Percentiles rank a stretch among this genome's conserved stretches.
phyloP scores from a whole-genome alignment of 2,797 vertebrate species.

The Scarus forsteni region DNA sequence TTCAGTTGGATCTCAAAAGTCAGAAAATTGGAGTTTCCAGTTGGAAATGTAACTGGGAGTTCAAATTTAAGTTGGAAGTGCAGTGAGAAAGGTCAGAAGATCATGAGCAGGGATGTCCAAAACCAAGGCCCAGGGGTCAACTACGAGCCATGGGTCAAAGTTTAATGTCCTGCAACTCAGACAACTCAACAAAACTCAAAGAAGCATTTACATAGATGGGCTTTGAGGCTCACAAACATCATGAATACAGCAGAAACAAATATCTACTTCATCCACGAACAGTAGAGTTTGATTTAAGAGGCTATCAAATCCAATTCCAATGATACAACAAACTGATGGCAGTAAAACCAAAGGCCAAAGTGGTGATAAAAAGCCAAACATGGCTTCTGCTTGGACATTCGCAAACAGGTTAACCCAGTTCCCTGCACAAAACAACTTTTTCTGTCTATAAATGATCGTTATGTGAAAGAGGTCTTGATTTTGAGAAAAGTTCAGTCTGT shows the following conservation, averaged over 20 bases:
- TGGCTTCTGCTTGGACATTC: conserved; percentile 29
- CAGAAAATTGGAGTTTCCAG: too few species aligned
- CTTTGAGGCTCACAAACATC: conserved; percentile 7
- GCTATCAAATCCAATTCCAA: conserved; percentile 21
- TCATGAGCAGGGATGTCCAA: too few species aligned
- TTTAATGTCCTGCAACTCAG: neutral
- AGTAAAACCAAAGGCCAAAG: conserved; percentile 16
- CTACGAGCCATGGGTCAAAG: too few species aligned
- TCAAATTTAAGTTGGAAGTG: too few species aligned
- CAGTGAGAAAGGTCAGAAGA: too few species aligned
- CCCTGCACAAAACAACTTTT: conserved; percentile 5
- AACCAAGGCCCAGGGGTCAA: too few species aligned
- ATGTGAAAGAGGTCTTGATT: neutral
- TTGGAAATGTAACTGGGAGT: too few species aligned
- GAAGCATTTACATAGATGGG: neutral
- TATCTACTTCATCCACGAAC: neutral
- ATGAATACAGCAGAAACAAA: conserved; percentile 9
- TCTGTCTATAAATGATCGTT: neutral
- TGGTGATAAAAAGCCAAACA: neutral
- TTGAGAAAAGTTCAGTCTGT: too few species aligned
- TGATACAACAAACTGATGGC: conserved; percentile 18
- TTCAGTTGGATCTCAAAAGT: too few species aligned
- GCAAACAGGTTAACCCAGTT: conserved; percentile 22
- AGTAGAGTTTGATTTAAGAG: conserved; percentile 13
- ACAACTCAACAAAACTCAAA: neutral